Percentiles rank a stretch among this genome's conserved stretches.
Evolutionary conservation across 2,113 vertebrate genomes (phyloP).

Genomic region (Clarias macrocephalus): DNA sequence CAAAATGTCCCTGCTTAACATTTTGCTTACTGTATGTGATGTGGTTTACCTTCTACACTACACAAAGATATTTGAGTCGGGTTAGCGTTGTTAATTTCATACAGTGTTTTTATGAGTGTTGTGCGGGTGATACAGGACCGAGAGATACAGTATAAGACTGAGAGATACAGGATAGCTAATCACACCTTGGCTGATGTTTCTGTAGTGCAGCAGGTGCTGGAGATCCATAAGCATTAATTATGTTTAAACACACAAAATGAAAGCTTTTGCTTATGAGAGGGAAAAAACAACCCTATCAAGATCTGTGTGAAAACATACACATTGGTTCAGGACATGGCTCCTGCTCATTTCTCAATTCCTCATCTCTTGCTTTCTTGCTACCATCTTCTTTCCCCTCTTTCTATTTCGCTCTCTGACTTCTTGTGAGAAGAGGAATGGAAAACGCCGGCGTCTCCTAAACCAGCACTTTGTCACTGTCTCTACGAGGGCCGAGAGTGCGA

Average conservation of each 20-base stretch:
- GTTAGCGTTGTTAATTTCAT: background rate
- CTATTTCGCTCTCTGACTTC: background rate
- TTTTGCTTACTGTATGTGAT: background rate
- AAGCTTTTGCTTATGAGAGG: background rate
- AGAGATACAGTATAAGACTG: background rate
- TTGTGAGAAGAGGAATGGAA: background rate
- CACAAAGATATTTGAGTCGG: background rate
- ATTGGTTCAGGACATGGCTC: background rate
- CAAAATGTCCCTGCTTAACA: background rate
- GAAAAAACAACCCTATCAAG: background rate
- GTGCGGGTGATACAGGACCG: background rate
- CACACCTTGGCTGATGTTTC: background rate
- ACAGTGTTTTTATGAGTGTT: background rate
- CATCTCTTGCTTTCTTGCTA: background rate
- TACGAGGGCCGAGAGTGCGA: background rate
- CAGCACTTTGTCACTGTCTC: constrained; percentile 17
- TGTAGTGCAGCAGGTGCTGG: background rate
- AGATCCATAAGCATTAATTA: background rate
- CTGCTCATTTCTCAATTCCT: background rate
- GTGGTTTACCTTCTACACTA: background rate
- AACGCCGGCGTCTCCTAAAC: background rate
- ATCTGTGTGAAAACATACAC: background rate
- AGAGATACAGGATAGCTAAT: background rate
- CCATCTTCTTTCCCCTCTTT: background rate
- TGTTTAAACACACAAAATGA: background rate